A percentile compares a stretch with the other conserved stretches of the same genome.
These are phyloP conservation scores for Poeciliopsis occidentalis DNA, from an alignment of 2,113 vertebrate species.

Conservation along the genomic window DNA sequence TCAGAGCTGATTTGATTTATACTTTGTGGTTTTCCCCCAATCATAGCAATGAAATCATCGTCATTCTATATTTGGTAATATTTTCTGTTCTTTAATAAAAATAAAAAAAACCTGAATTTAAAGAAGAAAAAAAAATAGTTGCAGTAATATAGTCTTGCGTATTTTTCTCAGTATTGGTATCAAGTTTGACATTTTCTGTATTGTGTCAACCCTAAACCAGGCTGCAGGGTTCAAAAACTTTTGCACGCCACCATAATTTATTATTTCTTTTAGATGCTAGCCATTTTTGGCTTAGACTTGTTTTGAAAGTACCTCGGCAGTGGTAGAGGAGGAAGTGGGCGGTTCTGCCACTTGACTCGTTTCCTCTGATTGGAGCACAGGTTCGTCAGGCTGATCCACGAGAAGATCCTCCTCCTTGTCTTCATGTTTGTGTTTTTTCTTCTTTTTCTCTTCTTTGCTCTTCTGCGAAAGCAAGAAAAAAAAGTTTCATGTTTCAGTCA, in stretches of 20 bases:
- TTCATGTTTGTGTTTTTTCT: constrained; percentile 80
- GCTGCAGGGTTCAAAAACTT: too few species aligned
- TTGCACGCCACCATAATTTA: background rate
- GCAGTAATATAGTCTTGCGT: too few species aligned
- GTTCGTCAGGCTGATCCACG: constrained; percentile 57
- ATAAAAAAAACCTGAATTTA: too few species aligned
- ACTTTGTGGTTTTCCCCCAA: too few species aligned
- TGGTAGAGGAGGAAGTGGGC: constrained; percentile 67
- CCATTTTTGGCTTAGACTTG: constrained; percentile 3
- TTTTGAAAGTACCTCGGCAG: constrained; percentile 70
- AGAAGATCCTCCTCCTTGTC: constrained; percentile 73
- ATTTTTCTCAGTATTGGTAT: too few species aligned
- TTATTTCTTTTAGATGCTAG: background rate
- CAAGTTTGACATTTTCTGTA: too few species aligned
- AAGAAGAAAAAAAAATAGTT: too few species aligned
- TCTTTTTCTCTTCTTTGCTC: constrained; percentile 85
- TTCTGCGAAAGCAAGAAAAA: constrained; percentile 65
- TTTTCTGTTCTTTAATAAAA: too few species aligned
- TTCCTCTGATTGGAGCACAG: constrained; percentile 68
- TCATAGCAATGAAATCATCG: too few species aligned
- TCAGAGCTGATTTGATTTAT: too few species aligned
- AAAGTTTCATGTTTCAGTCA: constrained; percentile 7
- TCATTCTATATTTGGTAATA: too few species aligned
- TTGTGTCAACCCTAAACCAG: too few species aligned
- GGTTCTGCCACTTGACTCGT: constrained; percentile 57